These are phyloP conservation scores for Rhinolophus ferrumequinum DNA, from an alignment of 2,113 vertebrate genomes.

Conservation along the genomic window DNA sequence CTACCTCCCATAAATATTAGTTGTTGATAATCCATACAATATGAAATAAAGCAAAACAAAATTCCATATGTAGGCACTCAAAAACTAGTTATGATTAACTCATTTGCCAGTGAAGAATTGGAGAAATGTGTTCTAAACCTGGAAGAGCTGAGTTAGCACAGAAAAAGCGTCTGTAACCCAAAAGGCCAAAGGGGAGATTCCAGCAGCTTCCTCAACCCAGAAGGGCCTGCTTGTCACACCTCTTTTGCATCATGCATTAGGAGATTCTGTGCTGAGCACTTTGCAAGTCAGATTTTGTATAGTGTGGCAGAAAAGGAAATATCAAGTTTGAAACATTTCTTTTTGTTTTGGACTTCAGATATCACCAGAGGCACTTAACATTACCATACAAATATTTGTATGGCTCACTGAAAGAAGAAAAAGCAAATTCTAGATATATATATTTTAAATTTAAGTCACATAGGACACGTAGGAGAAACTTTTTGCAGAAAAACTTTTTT, in stretches of 20 bases:
- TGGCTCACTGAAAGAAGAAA: not conserved
- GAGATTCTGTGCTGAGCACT: not conserved
- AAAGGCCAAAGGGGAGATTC: not conserved
- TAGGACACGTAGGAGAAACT: not conserved
- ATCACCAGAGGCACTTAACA: not conserved
- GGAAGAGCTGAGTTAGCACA: not conserved
- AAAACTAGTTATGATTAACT: not conserved
- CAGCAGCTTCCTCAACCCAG: not conserved
- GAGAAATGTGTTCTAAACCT: not conserved
- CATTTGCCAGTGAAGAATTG: not conserved
- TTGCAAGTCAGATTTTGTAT: not conserved
- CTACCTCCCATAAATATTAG: not conserved
- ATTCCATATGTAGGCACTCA: not conserved
- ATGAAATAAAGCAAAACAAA: not conserved
- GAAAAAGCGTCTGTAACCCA: not conserved
- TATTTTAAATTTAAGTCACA: slow-evolving; percentile 12
- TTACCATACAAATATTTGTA: not conserved
- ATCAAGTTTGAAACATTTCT: not conserved
- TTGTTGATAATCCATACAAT: not conserved
- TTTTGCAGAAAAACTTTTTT: not conserved
- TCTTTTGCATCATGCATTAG: not conserved
- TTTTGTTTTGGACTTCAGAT: not conserved
- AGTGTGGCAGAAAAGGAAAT: not conserved
- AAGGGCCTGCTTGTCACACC: not conserved
- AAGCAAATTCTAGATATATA: not conserved